phyloP scores from a whole-genome alignment of 1,140 invertebrate genomes.

The Antheraea mylitta region DNA sequence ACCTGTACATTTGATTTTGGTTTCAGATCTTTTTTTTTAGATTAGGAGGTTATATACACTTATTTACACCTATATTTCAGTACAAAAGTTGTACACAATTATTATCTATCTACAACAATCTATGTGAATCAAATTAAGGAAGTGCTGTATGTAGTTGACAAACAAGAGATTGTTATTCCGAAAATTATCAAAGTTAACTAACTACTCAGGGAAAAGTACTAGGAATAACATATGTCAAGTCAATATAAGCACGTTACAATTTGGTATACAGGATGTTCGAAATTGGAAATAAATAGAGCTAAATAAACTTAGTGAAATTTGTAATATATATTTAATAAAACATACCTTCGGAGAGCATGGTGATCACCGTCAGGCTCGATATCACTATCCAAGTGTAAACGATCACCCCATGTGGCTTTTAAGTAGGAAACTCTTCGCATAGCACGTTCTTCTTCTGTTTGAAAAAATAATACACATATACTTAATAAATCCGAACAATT shows the following conservation, averaged over 20 bases:
- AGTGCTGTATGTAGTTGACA: constrained; percentile 9
- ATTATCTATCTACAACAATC: constrained; percentile 45
- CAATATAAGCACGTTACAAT: neutral
- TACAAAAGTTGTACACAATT: constrained; percentile 5
- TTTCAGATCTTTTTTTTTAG: neutral
- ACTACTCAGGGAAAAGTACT: constrained; percentile 26
- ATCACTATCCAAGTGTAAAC: constrained; percentile 84
- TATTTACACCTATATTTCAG: neutral
- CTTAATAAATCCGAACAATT: too few species aligned
- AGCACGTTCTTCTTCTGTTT: constrained; percentile 88
- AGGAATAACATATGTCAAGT: neutral
- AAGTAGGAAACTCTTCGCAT: constrained; percentile 94
- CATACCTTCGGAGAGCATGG: constrained; percentile 81
- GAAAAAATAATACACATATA: too few species aligned
- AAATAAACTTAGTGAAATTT: neutral
- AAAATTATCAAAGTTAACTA: constrained; percentile 28
- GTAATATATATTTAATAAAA: neutral
- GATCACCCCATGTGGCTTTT: constrained; percentile 90
- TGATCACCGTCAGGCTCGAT: constrained; percentile 83
- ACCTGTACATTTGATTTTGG: too few species aligned
- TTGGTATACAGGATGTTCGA: neutral
- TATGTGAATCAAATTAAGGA: constrained; percentile 23
- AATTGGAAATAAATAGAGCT: neutral
- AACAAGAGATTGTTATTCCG: constrained; percentile 18
- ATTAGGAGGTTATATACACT: neutral